Percentiles rank a stretch among this genome's conserved stretches.
phyloP scores from a whole-genome alignment of 1,140 invertebrate species.

The Anthonomus grandis region DNA sequence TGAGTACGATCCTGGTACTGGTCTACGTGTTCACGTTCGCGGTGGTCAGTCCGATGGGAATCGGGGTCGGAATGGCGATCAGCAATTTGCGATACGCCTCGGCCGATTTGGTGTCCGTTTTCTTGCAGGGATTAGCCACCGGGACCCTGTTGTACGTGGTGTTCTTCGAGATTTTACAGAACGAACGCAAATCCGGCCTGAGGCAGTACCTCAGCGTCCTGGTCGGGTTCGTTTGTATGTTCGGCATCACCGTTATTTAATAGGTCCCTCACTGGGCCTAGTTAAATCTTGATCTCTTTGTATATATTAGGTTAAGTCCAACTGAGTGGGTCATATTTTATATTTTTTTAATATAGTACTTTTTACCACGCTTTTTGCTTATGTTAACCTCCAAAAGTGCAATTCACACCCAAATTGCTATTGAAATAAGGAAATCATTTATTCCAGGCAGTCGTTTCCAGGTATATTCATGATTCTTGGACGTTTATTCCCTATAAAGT shows the following conservation, averaged over 20 bases:
- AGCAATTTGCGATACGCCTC: constrained; percentile 31
- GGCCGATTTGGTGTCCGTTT: constrained; percentile 39
- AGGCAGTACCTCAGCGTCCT: constrained; percentile 67
- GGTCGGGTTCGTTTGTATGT: constrained; percentile 73
- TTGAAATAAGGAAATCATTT: too few relatives aligned
- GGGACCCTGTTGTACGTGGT: constrained; percentile 67
- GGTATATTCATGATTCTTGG: too few relatives aligned
- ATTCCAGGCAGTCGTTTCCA: too few relatives aligned
- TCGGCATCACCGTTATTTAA: constrained; percentile 54
- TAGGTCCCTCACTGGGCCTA: too few relatives aligned
- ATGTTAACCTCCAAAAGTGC: too few relatives aligned
- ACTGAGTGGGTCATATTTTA: too few relatives aligned
- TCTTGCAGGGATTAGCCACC: constrained; percentile 59
- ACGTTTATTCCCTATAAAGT: too few relatives aligned
- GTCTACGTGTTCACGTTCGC: constrained; percentile 54
- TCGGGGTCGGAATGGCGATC: constrained; percentile 52
- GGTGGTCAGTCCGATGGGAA: constrained; percentile 55
- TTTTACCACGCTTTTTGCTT: too few relatives aligned
- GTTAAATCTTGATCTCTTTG: too few relatives aligned
- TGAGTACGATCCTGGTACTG: constrained; percentile 41
- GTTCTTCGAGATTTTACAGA: constrained; percentile 65
- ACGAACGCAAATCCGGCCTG: constrained; percentile 58
- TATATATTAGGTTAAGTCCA: too few relatives aligned
- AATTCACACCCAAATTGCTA: too few relatives aligned
- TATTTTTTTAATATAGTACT: too few relatives aligned